Evolutionary conservation across 2,797 vertebrate genomes (phyloP).

Genomic region (Gymnocypris eckloni): DNA sequence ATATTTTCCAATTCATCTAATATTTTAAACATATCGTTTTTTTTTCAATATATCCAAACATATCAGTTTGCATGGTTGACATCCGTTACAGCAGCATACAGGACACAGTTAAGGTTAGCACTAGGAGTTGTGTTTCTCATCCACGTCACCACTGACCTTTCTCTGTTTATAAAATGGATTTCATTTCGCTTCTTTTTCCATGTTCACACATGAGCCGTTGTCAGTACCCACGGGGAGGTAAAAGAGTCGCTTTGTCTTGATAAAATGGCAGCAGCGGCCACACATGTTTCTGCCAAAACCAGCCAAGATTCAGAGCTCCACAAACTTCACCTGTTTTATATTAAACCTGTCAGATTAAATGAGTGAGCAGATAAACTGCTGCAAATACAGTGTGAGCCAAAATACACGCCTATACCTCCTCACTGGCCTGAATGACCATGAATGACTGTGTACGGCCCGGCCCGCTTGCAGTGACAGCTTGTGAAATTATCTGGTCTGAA

Average conservation of each 20-base stretch:
- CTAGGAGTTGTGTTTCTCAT: slow-evolving; percentile 27
- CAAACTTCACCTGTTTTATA: slow-evolving; percentile 77
- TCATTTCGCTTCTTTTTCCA: slow-evolving; percentile 77
- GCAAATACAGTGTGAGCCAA: slow-evolving; percentile 52
- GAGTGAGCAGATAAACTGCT: slow-evolving; percentile 70
- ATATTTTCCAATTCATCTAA: background rate
- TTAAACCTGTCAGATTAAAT: slow-evolving; percentile 77
- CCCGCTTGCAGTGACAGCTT: slow-evolving; percentile 2
- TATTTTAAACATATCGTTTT: background rate
- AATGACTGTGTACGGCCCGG: background rate
- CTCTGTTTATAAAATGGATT: slow-evolving; percentile 77
- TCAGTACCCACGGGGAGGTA: slow-evolving; percentile 68
- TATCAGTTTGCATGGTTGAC: background rate
- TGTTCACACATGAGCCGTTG: slow-evolving; percentile 74
- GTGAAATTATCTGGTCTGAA: background rate
- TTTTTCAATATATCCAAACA: background rate
- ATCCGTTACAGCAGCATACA: background rate
- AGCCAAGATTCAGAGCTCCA: slow-evolving; percentile 66
- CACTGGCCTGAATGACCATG: slow-evolving; percentile 7
- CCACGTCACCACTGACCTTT: slow-evolving; percentile 79
- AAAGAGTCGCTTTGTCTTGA: slow-evolving; percentile 79
- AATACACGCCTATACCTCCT: slow-evolving; percentile 33
- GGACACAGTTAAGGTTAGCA: background rate
- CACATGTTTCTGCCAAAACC: slow-evolving; percentile 71
- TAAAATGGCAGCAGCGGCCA: slow-evolving; percentile 68